Conservation (phyloP, 2,888 invertebrate species). For the Theodoxus fluviatilis region DNA sequence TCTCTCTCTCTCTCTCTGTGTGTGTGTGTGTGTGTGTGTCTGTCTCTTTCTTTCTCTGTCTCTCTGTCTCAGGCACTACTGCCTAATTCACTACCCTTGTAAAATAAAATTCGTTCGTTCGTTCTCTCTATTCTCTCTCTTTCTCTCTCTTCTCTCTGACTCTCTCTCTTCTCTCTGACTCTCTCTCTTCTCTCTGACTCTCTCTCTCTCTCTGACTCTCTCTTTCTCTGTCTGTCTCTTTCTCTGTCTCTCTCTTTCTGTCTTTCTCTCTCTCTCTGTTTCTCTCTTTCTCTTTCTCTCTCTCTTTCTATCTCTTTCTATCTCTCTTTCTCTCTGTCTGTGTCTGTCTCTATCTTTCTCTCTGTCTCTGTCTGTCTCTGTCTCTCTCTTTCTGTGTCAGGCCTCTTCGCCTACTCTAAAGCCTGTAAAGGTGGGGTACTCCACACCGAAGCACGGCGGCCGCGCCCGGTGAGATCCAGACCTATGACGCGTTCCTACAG, state of each 20-base stretch:
- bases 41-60: neutral
- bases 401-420: too few species aligned
- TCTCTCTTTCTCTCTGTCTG: neutral
- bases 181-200: neutral
- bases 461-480: too few species aligned
- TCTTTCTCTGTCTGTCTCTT: slow-evolving; percentile 19
- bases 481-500: too few species aligned
- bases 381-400: neutral
- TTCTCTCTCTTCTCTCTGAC: neutral
- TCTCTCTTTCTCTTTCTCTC: neutral
- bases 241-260: slow-evolving; percentile 10
- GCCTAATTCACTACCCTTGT: too few species aligned
- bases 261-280: slow-evolving; percentile 20
- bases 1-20: neutral
- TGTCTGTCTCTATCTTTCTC: neutral
- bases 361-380: neutral
- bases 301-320: neutral
- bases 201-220: neutral
- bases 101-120: too few species aligned
- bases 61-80: neutral
- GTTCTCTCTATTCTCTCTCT: neutral
- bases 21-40: neutral
- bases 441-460: too few species aligned
- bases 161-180: neutral
- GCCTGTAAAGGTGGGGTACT: too few species aligned